Evolutionary conservation across 2,888 invertebrate species (phyloP).

Genomic region (Drosophila mercatorum): DNA sequence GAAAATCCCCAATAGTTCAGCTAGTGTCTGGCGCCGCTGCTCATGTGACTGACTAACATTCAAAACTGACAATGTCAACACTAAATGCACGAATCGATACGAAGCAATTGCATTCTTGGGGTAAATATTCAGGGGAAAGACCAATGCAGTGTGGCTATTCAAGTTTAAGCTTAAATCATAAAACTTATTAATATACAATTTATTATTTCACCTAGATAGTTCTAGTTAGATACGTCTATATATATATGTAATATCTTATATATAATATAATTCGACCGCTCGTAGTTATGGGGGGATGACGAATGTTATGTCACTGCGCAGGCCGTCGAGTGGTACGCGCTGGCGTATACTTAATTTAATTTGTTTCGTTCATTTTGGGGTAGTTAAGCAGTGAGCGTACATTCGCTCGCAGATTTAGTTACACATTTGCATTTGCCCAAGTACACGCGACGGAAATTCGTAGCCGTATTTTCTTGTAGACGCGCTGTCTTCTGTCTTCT

Average conservation of each 20-base stretch:
- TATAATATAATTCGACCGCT: conserved; percentile 6
- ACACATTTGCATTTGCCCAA: conserved; percentile 59
- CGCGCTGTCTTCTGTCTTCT: conserved; percentile 45
- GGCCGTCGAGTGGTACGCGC: conserved; percentile 35
- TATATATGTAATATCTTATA: neutral
- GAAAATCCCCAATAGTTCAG: conserved; percentile 36
- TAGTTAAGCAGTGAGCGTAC: conserved; percentile 45
- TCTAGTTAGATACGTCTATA: neutral
- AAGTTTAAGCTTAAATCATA: neutral
- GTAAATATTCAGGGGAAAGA: conserved; percentile 3
- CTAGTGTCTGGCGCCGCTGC: conserved; percentile 59
- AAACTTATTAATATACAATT: neutral
- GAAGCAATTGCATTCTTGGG: conserved; percentile 25
- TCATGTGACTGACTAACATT: conserved; percentile 55
- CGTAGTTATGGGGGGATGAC: conserved; percentile 7
- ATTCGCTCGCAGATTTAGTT: conserved; percentile 67
- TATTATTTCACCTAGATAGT: neutral
- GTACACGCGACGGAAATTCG: conserved; percentile 55
- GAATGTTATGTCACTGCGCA: conserved; percentile 63
- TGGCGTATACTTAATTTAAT: conserved; percentile 76
- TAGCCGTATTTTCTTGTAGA: conserved; percentile 24
- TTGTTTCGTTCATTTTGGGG: conserved; percentile 59
- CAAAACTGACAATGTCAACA: conserved; percentile 69
- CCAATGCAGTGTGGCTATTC: neutral
- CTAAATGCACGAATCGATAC: conserved; percentile 34